Percentiles rank a stretch among this genome's conserved stretches.
Conservation (phyloP, 2,888 invertebrate species). For the Deroplatys truncata region DNA sequence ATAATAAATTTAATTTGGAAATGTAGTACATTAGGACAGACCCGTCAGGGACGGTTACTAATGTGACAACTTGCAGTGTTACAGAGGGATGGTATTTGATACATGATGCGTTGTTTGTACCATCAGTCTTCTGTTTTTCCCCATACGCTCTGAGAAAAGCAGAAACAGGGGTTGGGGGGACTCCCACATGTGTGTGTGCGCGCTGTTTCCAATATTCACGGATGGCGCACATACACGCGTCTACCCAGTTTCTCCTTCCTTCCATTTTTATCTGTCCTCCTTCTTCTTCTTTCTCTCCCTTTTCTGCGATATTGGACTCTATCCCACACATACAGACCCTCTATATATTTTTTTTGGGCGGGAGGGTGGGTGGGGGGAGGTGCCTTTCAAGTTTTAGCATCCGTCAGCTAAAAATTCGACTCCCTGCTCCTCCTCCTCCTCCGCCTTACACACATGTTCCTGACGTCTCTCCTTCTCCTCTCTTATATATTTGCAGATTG, state of each 20-base stretch:
- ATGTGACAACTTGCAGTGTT: background rate
- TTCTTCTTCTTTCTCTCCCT: constrained; percentile 6
- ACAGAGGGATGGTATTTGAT: background rate
- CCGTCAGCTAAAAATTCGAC: constrained; percentile 24
- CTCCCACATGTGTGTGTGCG: background rate
- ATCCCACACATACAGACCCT: background rate
- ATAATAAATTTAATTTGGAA: too few relatives aligned
- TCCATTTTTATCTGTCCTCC: constrained; percentile 21
- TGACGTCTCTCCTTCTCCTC: constrained; percentile 8
- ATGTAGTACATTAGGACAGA: too few relatives aligned
- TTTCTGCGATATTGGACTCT: constrained; percentile 28
- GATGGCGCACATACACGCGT: constrained; percentile 2
- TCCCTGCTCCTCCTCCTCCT: background rate
- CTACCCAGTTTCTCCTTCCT: background rate
- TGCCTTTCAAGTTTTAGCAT: constrained; percentile 26
- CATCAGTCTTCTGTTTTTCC: background rate
- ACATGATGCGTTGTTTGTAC: background rate
- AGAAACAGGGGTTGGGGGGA: too few relatives aligned
- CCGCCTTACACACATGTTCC: constrained; percentile 19
- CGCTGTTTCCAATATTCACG: constrained; percentile 22
- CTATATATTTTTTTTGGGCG: constrained; percentile 8
- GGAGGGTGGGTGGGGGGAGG: background rate
- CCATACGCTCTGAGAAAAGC: background rate
- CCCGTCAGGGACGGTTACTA: background rate
- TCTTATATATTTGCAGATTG: constrained; percentile 17